Conservation (phyloP, 1,140 invertebrate genomes). For the Sycobia sp. region DNA sequence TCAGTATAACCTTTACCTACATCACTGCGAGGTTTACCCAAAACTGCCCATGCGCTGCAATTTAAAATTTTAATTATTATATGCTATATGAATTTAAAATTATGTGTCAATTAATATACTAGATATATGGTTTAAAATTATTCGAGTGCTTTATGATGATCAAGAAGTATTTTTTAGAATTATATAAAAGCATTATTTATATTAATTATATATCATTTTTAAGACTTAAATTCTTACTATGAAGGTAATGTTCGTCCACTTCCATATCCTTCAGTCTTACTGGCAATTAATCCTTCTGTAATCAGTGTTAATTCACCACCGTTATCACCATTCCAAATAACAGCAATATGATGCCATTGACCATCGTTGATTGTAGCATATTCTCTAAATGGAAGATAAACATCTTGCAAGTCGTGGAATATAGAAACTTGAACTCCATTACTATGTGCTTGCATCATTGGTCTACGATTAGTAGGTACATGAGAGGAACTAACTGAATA, state of each 20-base stretch:
- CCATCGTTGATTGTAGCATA: conserved; percentile 94
- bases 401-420: conserved; percentile 85
- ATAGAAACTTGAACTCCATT: conserved; percentile 88
- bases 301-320: conserved; percentile 85
- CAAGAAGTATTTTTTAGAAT: not conserved
- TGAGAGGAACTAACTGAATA: conserved; percentile 78
- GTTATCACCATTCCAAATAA: conserved; percentile 89
- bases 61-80: conserved; percentile 28
- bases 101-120: too few species aligned
- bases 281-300: conserved; percentile 91
- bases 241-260: conserved; percentile 76
- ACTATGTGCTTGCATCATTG: conserved; percentile 87
- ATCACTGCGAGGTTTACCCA: conserved; percentile 85
- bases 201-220: conserved; percentile 1
- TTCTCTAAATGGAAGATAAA: conserved; percentile 88
- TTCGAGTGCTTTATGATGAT: not conserved
- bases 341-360: conserved; percentile 94
- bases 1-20: conserved; percentile 78
- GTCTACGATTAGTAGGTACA: conserved; percentile 76
- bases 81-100: not conserved
- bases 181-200: not conserved
- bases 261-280: conserved; percentile 84
- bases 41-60: conserved; percentile 85
- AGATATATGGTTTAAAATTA: not conserved
- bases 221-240: conserved; percentile 68